phyloP scores from a whole-genome alignment of 2,113 vertebrate genomes.

The Polypterus senegalus region DNA sequence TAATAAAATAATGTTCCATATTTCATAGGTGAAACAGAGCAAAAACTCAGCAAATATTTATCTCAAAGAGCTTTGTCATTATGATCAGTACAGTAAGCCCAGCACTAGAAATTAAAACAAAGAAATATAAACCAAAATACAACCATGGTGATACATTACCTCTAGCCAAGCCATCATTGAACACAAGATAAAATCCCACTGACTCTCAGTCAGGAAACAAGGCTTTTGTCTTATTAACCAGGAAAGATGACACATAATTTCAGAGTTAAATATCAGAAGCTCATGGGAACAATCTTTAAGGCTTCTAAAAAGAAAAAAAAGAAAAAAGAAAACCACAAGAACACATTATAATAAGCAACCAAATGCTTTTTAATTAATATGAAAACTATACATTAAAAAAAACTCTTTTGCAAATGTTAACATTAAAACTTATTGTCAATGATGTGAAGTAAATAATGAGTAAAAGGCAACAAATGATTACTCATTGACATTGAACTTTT shows the following conservation, averaged over 20 bases:
- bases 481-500: no score
- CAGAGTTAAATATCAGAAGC: constrained; percentile 67
- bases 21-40: no score
- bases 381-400: no score
- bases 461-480: no score
- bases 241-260: constrained; percentile 77
- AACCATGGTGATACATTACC: constrained; percentile 42
- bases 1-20: no score
- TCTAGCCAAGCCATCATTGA: constrained; percentile 90
- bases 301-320: constrained; percentile 48
- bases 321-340: constrained; percentile 3
- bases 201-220: constrained; percentile 46
- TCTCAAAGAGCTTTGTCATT: not conserved
- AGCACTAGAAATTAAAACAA: not conserved
- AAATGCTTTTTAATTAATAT: not conserved
- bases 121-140: not conserved
- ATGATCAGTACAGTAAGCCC: not conserved
- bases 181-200: constrained; percentile 94
- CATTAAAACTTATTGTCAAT: no score
- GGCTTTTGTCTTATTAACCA: constrained; percentile 54
- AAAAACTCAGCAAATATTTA: not conserved
- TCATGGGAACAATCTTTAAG: constrained; percentile 55
- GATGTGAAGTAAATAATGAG: no score
- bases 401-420: no score
- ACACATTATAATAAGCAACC: not conserved